phyloP scores from a whole-genome alignment of 2,797 vertebrate species.

The Poeciliopsis gracilis region DNA sequence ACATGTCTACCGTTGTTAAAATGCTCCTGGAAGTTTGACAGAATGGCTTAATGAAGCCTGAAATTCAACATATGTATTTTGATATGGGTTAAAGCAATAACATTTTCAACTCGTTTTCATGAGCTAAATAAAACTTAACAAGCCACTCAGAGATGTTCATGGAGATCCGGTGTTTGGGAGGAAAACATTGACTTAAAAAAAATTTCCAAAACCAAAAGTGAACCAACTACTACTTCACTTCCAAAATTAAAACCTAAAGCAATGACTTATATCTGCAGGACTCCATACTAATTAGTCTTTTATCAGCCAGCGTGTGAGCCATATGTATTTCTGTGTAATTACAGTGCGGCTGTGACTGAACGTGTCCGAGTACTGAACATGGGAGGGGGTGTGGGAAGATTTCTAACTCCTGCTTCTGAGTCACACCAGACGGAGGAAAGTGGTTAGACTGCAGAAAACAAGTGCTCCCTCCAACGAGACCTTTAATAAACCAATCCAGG shows the following conservation, averaged over 20 bases:
- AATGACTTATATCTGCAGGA: conserved; percentile 24
- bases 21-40: background rate
- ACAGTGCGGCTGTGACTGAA: conserved; percentile 52
- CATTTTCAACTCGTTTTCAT: background rate
- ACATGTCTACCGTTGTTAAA: background rate
- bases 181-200: conserved; percentile 4
- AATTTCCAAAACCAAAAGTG: background rate
- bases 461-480: conserved; percentile 56
- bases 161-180: background rate
- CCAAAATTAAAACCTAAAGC: conserved; percentile 16
- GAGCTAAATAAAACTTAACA: conserved; percentile 1
- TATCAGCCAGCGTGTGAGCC: conserved; percentile 53
- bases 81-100: background rate
- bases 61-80: background rate
- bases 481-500: conserved; percentile 70
- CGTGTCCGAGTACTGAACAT: conserved; percentile 33
- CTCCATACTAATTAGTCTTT: conserved; percentile 56
- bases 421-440: conserved; percentile 64
- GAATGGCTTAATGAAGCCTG: background rate
- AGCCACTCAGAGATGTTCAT: background rate
- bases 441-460: conserved; percentile 56
- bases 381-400: conserved; percentile 56
- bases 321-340: conserved; percentile 63
- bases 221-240: background rate
- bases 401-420: conserved; percentile 52